Conservation (phyloP, 64 coral and sea anemone genomes). For the Dendronephthya gigantea region DNA sequence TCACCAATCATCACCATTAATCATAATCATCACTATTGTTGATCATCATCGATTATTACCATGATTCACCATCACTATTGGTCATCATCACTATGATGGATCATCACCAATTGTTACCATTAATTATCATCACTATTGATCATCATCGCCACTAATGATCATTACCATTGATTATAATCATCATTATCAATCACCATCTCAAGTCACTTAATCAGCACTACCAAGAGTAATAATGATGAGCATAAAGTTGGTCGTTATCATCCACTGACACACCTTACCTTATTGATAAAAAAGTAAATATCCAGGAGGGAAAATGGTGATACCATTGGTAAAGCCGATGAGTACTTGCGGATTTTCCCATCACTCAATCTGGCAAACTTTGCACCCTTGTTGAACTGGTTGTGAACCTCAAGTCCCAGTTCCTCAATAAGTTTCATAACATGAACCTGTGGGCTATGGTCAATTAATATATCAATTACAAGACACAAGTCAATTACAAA, state of each 20-base stretch:
- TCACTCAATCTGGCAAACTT: slow-evolving; percentile 60
- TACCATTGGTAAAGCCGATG: slow-evolving; percentile 27
- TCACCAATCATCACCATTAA: too few relatives aligned
- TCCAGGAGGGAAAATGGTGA: slow-evolving; percentile 63
- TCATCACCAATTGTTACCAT: background rate
- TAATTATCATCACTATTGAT: background rate
- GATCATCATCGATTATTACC: too few relatives aligned
- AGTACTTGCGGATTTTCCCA: slow-evolving; percentile 54
- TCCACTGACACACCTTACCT: slow-evolving; percentile 32
- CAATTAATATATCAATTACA: background rate
- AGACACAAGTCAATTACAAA: too few relatives aligned
- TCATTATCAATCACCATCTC: background rate
- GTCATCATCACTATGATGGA: background rate
- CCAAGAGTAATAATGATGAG: background rate
- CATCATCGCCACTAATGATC: background rate
- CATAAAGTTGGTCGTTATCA: background rate
- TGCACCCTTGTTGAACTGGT: slow-evolving; percentile 66
- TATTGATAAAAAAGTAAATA: slow-evolving; percentile 46
- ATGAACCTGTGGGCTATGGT: background rate
- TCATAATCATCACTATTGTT: too few relatives aligned
- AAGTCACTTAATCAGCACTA: background rate
- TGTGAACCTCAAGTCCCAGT: slow-evolving; percentile 64
- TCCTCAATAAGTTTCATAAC: slow-evolving; percentile 58
- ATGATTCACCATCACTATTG: too few relatives aligned
- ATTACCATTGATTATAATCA: background rate